Evolutionary conservation across 2,888 invertebrate species (phyloP).

Genomic region (Oligia latruncula): DNA sequence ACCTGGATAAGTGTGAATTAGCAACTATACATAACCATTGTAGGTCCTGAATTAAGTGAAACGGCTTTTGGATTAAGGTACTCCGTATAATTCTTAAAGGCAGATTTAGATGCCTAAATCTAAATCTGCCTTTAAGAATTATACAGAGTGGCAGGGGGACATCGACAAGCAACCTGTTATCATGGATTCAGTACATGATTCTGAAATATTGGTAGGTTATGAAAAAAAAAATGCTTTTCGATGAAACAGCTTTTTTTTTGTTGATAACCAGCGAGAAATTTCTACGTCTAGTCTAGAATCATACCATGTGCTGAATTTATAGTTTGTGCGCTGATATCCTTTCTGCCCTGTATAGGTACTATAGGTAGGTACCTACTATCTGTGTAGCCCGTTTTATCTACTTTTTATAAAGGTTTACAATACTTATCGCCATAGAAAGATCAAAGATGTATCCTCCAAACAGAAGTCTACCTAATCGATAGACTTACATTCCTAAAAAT

Average conservation of each 20-base stretch:
- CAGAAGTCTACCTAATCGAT: neutral
- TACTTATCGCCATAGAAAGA: neutral
- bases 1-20: constrained; percentile 34
- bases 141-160: neutral
- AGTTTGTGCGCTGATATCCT: too few species aligned
- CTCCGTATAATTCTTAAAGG: neutral
- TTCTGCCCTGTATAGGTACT: neutral
- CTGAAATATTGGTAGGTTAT: neutral
- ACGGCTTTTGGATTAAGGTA: constrained; percentile 17
- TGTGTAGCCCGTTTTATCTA: neutral
- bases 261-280: too few species aligned
- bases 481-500: neutral
- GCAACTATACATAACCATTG: constrained; percentile 32
- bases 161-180: too few species aligned
- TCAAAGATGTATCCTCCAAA: neutral
- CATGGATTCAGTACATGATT: neutral
- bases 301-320: too few species aligned
- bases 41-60: constrained; percentile 31
- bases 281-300: too few species aligned
- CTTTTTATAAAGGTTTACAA: neutral
- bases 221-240: neutral
- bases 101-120: neutral
- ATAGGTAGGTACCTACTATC: neutral
- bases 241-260: neutral
- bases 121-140: constrained; percentile 28